Evolutionary conservation across 2,113 vertebrate species (phyloP).

Genomic region (Castor canadensis): DNA sequence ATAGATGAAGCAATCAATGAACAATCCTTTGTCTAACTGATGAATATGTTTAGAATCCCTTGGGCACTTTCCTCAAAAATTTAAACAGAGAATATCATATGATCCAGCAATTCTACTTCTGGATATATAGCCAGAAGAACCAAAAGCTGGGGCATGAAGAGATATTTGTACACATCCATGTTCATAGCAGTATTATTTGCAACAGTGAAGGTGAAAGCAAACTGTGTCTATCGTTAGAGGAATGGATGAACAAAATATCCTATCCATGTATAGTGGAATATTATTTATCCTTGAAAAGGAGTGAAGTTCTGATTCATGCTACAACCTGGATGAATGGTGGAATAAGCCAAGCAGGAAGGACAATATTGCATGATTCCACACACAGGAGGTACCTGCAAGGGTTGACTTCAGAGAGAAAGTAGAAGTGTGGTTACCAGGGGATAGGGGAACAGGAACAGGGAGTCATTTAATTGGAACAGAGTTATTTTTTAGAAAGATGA

Average conservation of each 20-base stretch:
- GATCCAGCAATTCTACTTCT: background rate
- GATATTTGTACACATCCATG: too few relatives aligned
- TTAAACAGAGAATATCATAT: background rate
- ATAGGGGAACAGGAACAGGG: background rate
- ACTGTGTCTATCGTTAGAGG: background rate
- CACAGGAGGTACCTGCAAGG: background rate
- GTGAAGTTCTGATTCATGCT: background rate
- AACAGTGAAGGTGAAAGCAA: background rate
- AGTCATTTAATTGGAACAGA: background rate
- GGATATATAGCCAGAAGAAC: background rate
- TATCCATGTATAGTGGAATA: background rate
- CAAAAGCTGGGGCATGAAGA: background rate
- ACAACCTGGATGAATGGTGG: background rate
- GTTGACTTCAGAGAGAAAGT: background rate
- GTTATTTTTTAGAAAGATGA: background rate
- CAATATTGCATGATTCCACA: background rate
- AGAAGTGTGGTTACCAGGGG: background rate
- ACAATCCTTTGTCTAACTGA: background rate
- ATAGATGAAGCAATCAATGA: background rate
- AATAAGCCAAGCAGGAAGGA: background rate
- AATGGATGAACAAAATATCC: background rate
- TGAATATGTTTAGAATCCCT: background rate
- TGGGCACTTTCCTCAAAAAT: background rate
- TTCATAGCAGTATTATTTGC: background rate
- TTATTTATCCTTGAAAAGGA: background rate